Evolutionary conservation across 2,888 invertebrate species (phyloP).

Genomic region (Halictus ligatus): DNA sequence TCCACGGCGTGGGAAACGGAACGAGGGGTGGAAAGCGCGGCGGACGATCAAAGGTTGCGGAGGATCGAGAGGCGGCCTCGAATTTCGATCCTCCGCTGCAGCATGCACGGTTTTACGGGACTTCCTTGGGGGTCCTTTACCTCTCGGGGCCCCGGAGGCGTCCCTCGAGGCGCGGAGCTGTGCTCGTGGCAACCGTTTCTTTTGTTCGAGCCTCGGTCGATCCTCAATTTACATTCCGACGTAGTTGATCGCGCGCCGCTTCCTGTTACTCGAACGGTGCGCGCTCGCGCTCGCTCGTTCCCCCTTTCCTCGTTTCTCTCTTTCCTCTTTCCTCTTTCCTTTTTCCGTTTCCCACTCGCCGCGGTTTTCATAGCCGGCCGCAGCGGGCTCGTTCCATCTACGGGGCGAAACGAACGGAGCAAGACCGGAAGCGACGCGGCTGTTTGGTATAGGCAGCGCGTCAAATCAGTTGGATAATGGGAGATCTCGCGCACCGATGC

Average conservation of each 20-base stretch:
- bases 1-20: not conserved
- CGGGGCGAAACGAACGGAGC: not conserved
- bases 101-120: slow-evolving; percentile 31
- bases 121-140: slow-evolving; percentile 45
- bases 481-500: not conserved
- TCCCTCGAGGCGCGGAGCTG: slow-evolving; percentile 5
- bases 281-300: slow-evolving; percentile 30
- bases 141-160: slow-evolving; percentile 4
- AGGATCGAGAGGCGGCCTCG: not conserved
- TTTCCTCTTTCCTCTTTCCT: not conserved
- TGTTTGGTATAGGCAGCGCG: slow-evolving; percentile 2
- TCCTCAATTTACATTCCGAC: slow-evolving; percentile 77
- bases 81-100: slow-evolving; percentile 23
- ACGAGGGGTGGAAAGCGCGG: not conserved
- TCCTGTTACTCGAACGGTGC: slow-evolving; percentile 62
- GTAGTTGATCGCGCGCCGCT: slow-evolving; percentile 66
- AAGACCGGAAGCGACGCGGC: slow-evolving; percentile 16
- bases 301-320: not conserved
- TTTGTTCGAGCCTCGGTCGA: slow-evolving; percentile 44
- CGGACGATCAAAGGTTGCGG: not conserved
- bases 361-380: not conserved
- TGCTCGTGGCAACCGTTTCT: slow-evolving; percentile 34
- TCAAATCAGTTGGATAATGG: not conserved
- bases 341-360: slow-evolving; percentile 37
- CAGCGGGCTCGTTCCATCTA: not conserved